Conservation (phyloP, 2,113 vertebrate species). For the Potamarius usumacintae region DNA sequence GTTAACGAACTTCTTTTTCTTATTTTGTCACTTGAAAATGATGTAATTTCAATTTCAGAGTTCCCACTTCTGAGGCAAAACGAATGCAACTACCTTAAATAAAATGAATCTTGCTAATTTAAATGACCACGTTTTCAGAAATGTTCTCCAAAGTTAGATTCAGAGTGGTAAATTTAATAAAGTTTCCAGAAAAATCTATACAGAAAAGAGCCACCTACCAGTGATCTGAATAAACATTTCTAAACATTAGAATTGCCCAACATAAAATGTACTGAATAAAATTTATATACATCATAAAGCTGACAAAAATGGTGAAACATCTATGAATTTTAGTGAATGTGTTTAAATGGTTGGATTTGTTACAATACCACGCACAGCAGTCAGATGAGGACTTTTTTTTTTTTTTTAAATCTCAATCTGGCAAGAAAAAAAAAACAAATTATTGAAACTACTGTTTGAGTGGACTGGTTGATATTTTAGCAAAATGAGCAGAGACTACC, state of each 20-base stretch:
- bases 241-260: not conserved
- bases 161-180: not conserved
- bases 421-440: not conserved
- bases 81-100: not conserved
- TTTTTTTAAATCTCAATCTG: too few relatives aligned
- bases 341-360: not conserved
- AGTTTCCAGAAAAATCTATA: not conserved
- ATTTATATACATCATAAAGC: not conserved
- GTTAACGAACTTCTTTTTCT: not conserved
- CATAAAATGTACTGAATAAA: not conserved
- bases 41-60: not conserved
- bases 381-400: not conserved
- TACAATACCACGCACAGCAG: too few relatives aligned
- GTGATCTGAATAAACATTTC: not conserved
- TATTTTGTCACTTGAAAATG: not conserved
- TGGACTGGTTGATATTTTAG: not conserved
- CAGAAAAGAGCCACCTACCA: not conserved
- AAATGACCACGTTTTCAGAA: not conserved
- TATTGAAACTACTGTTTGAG: not conserved
- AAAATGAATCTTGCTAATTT: not conserved
- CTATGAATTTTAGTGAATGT: not conserved
- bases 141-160: not conserved
- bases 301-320: not conserved
- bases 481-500: not conserved
- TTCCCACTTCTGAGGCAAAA: not conserved